These are phyloP conservation scores for Chrosomus eos DNA, from an alignment of 2,797 vertebrate species.

Conservation along the genomic window DNA sequence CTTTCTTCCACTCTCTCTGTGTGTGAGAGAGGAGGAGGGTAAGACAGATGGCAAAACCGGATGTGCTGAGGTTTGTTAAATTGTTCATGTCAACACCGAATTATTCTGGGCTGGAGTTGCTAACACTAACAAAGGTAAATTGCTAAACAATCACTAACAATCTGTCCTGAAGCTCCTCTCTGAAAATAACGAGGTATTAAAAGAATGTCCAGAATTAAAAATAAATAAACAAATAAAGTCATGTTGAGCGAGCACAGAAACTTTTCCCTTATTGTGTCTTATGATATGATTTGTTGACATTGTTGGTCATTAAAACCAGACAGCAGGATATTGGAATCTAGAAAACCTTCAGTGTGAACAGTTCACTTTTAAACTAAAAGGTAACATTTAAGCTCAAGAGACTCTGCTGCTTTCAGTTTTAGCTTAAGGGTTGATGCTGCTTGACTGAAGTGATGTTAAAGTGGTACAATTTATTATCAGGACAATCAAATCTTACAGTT, in stretches of 20 bases:
- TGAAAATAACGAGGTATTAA: neutral
- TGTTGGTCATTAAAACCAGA: neutral
- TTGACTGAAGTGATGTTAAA: neutral
- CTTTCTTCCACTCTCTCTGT: neutral
- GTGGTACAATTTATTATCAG: neutral
- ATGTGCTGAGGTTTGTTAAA: conserved; percentile 29
- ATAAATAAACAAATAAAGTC: neutral
- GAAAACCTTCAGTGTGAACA: neutral
- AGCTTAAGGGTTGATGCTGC: neutral
- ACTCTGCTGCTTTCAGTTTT: neutral
- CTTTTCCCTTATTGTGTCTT: neutral
- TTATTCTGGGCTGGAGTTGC: conserved; percentile 27
- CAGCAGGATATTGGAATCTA: neutral
- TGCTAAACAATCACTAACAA: conserved; percentile 18
- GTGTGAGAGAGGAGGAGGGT: neutral
- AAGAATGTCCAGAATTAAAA: neutral
- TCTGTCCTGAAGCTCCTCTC: neutral
- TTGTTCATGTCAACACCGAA: conserved; percentile 31
- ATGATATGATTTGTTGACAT: neutral
- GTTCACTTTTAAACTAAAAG: neutral
- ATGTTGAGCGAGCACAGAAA: neutral
- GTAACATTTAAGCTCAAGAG: neutral
- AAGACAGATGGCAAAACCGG: conserved; percentile 34
- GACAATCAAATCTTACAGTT: neutral
- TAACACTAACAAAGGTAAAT: conserved; percentile 25